These are phyloP conservation scores for Hipparchia semele DNA, from an alignment of 2,888 invertebrate genomes.

Conservation along the genomic window DNA sequence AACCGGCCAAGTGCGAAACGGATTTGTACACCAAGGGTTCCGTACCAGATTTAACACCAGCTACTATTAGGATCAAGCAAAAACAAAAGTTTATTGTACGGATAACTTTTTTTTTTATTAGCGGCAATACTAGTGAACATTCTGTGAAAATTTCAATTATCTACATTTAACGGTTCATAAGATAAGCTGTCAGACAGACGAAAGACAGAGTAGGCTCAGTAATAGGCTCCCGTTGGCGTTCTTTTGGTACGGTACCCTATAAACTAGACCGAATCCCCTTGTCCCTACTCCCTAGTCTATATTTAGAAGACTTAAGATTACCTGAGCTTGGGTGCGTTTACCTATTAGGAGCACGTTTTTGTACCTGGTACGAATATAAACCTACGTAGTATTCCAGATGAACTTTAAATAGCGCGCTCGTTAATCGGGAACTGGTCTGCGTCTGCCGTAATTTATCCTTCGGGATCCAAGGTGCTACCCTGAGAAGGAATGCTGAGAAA, in stretches of 20 bases:
- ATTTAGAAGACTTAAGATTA: slow-evolving; percentile 48
- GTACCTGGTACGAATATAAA: slow-evolving; percentile 45
- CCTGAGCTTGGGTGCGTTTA: slow-evolving; percentile 49
- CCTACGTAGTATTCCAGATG: slow-evolving; percentile 44
- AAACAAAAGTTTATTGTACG: no score
- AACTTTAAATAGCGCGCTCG: slow-evolving; percentile 54
- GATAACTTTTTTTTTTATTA: no score
- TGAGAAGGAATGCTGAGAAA: not conserved
- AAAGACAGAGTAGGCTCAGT: no score
- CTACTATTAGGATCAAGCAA: no score
- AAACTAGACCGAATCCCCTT: slow-evolving; percentile 50
- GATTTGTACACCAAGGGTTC: no score
- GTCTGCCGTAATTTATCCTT: slow-evolving; percentile 44
- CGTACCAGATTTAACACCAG: no score
- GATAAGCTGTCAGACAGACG: no score
- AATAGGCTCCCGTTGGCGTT: no score
- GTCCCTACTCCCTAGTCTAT: slow-evolving; percentile 49
- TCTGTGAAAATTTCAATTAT: no score
- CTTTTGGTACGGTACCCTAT: no score
- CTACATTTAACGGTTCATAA: no score
- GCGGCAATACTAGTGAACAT: no score
- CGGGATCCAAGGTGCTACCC: slow-evolving; percentile 26
- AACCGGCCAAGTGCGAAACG: slow-evolving; percentile 19
- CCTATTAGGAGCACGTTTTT: slow-evolving; percentile 52
- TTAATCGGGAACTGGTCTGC: slow-evolving; percentile 52